These are phyloP conservation scores for Falco columbarius DNA, from an alignment of 2,797 vertebrate species.

Conservation along the genomic window DNA sequence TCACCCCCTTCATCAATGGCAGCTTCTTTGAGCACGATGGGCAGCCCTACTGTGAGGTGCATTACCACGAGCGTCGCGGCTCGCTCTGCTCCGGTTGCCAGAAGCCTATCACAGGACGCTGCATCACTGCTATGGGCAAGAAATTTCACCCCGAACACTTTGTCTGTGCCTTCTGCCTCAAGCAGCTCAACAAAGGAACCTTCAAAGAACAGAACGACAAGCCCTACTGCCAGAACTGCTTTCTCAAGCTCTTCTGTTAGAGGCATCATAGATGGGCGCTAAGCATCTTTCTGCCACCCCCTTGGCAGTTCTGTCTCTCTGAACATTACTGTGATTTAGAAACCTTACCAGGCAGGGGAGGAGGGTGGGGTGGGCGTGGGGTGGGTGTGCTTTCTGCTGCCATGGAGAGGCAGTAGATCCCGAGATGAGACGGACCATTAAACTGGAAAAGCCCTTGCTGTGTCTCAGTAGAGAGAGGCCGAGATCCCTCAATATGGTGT, in stretches of 20 bases:
- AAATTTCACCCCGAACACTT: constrained; percentile 99
- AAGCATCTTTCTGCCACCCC: constrained; percentile 32
- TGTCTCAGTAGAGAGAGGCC: constrained; percentile 43
- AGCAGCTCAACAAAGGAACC: constrained; percentile 99
- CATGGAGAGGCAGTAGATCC: constrained; percentile 17
- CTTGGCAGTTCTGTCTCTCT: constrained; percentile 49
- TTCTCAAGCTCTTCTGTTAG: constrained; percentile 97
- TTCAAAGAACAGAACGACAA: constrained; percentile 99
- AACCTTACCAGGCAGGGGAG: constrained; percentile 38
- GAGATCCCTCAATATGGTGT: background rate
- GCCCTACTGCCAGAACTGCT: constrained; percentile 98
- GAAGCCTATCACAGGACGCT: constrained; percentile 98
- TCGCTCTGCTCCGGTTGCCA: constrained; percentile 97
- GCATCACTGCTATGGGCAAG: constrained; percentile 97
- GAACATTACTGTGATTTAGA: constrained; percentile 61
- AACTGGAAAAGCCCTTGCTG: constrained; percentile 70
- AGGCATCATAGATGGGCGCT: background rate
- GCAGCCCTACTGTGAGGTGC: constrained; percentile 98
- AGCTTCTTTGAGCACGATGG: constrained; percentile 98
- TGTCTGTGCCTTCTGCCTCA: constrained; percentile 98
- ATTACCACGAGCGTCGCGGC: constrained; percentile 95
- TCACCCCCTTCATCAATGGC: constrained; percentile 94
- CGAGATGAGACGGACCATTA: constrained; percentile 46
- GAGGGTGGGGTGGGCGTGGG: background rate
- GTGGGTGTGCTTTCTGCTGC: constrained; percentile 10